Evolutionary conservation across 2,888 invertebrate genomes (phyloP).

Genomic region (Criorhina ranunculi): DNA sequence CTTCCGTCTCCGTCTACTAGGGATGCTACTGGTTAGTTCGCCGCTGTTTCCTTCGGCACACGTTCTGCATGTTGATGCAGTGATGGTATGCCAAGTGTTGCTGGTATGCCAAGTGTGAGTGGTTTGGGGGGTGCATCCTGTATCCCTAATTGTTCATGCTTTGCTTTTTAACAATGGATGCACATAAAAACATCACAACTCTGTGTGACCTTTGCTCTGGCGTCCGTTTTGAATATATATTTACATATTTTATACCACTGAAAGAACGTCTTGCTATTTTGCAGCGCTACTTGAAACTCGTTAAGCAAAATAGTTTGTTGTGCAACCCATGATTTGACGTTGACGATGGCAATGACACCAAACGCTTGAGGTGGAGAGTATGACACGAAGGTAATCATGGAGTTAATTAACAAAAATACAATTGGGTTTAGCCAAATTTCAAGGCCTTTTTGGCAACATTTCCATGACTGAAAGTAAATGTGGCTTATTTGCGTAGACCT

Average conservation of each 20-base stretch:
- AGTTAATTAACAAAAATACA: no score
- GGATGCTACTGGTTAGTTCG: constrained; percentile 35
- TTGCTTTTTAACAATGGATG: constrained; percentile 56
- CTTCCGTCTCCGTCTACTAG: constrained; percentile 23
- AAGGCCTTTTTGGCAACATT: no score
- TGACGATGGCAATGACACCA: not conserved
- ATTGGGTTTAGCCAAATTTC: no score
- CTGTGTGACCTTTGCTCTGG: constrained; percentile 49
- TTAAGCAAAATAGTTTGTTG: constrained; percentile 57
- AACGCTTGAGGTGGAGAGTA: not conserved
- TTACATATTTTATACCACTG: constrained; percentile 30
- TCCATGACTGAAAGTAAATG: no score
- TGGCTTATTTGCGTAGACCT: no score
- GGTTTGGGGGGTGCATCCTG: constrained; percentile 42
- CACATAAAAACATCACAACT: constrained; percentile 62
- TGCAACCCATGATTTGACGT: not conserved
- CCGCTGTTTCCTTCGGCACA: constrained; percentile 21
- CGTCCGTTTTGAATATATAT: constrained; percentile 6
- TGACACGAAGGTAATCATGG: not conserved
- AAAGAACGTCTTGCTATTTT: constrained; percentile 34
- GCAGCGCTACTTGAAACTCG: constrained; percentile 39
- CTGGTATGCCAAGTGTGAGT: constrained; percentile 33
- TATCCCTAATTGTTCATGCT: constrained; percentile 63
- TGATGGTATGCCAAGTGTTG: constrained; percentile 31
- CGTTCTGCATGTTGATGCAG: constrained; percentile 30